Evolutionary conservation across 2,113 vertebrate genomes (phyloP).

Genomic region (Mirounga angustirostris): DNA sequence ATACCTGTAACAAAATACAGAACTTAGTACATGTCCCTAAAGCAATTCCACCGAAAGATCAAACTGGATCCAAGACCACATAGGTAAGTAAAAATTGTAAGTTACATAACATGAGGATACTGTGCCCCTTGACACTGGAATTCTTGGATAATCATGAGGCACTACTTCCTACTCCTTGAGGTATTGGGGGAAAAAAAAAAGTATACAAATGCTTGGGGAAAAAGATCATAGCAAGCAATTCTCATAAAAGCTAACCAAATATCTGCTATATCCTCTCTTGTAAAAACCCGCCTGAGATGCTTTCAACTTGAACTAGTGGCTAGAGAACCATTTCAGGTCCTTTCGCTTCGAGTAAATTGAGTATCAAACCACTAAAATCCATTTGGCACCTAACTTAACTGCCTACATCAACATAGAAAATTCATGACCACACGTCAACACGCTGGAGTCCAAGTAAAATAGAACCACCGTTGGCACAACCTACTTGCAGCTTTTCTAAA

Average conservation of each 20-base stretch:
- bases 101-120: background rate
- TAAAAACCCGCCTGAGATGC: conserved; percentile 49
- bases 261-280: background rate
- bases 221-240: conserved; percentile 14
- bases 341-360: conserved; percentile 49
- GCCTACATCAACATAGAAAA: background rate
- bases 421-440: background rate
- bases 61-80: conserved; percentile 79
- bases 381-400: conserved; percentile 59
- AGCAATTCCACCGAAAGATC: conserved; percentile 83
- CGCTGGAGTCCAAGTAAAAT: conserved; percentile 42
- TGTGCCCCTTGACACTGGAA: background rate
- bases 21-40: conserved; percentile 79
- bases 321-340: conserved; percentile 41
- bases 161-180: background rate
- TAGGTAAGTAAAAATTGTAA: conserved; percentile 81
- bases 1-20: conserved; percentile 79
- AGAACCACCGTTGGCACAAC: background rate
- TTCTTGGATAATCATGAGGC: background rate
- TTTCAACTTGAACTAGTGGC: conserved; percentile 37
- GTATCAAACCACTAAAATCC: conserved; percentile 31
- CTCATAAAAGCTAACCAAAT: conserved; percentile 49
- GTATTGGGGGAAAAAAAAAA: background rate
- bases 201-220: background rate
- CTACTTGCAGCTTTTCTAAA: conserved; percentile 47